Conservation (phyloP, 2,113 vertebrate genomes). For the Semnopithecus entellus region DNA sequence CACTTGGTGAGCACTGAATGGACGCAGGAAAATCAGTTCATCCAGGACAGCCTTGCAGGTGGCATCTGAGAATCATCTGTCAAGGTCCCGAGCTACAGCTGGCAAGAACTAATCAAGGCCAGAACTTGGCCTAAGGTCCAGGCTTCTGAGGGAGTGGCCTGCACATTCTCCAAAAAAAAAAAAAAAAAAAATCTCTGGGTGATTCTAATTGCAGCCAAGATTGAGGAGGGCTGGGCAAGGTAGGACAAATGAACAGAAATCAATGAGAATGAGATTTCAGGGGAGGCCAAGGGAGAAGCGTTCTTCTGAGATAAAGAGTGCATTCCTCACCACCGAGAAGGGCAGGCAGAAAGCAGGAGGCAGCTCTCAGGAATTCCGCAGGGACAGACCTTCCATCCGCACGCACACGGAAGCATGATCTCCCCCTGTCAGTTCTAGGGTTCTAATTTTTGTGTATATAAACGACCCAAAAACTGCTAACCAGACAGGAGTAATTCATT, state of each 20-base stretch:
- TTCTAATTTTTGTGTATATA: rapidly evolving
- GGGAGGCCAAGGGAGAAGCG: rapidly evolving
- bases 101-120: neutral
- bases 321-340: no score
- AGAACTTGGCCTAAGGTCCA: neutral
- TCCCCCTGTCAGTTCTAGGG: rapidly evolving
- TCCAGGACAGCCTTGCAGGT: neutral
- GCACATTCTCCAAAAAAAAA: no score
- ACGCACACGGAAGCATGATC: rapidly evolving
- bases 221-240: neutral
- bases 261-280: neutral
- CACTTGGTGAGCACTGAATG: rapidly evolving
- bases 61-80: rapidly evolving
- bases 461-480: neutral
- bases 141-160: rapidly evolving
- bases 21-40: neutral
- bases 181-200: no score
- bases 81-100: rapidly evolving
- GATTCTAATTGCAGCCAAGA: neutral
- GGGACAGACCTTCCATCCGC: neutral
- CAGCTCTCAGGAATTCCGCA: neutral
- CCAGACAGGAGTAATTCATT: rapidly evolving
- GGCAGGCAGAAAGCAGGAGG: neutral
- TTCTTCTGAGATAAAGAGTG: rapidly evolving
- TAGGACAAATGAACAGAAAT: rapidly evolving